Base-by-base conservation (phyloP, 1,140 invertebrate genomes). In the Pararge aegeria region DNA sequence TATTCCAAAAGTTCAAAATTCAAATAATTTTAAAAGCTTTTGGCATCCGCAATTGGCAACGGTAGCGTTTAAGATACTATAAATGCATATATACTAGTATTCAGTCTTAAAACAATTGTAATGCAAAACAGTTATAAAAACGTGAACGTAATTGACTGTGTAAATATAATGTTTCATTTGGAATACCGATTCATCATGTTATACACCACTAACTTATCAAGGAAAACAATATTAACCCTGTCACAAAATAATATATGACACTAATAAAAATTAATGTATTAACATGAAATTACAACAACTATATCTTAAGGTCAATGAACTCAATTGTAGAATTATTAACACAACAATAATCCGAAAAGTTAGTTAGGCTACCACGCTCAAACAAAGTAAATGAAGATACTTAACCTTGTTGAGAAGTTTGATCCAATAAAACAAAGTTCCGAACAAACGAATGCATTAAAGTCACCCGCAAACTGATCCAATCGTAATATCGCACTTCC, bases 361-460 rank as follows among this genome's bases (percentile, higher is more conserved):
- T 73, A 73, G 67, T 70, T 70, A 66, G 67, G 61, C 61, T 60
- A 64, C 56, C 63, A 54, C 60, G 60, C 60, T 71, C 62, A 59
- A 65, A 73, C 64, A 74, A 76, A 75, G 70, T 73, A 75, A 79
- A 81, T 75, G 67, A 81, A 77, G 72, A 74, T 76, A 78, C 77
- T 85, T 80, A 84, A 80, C 76, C 79, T 75, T 80, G 75, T 80
- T 78, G 58, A 68, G 68, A 80, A 86, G 67, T 84, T 83, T 75
- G 77, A 75, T 78, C 78, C 72, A 83, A 85, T 86, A 85, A 85
- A 89, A 82, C 83, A 83, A 87, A 86, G 81, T 89, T 89, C 65
- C 61, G 68, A 87, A 87, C 81, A 89, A 87, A 89, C 83, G 86
- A 89, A 86, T 87, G 86, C 84, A 89, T 87, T 86, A 89, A 89